Conservation (phyloP, 1,140 invertebrate species). For the Periplaneta americana region DNA sequence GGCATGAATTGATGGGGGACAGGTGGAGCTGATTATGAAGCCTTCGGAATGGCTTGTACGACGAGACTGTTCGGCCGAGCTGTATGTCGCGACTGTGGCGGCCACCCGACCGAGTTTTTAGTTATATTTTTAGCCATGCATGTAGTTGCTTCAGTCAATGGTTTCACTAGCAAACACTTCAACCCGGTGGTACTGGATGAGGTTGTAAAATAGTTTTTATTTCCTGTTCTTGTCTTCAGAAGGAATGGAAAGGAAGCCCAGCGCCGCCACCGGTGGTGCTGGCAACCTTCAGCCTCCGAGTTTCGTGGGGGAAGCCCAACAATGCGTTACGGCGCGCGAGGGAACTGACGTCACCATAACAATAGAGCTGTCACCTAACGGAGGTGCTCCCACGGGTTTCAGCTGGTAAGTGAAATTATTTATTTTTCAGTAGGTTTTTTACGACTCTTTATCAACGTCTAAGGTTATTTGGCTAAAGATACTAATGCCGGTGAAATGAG, state of each 20-base stretch:
- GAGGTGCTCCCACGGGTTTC: slow-evolving; percentile 18
- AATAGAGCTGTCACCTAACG: slow-evolving; percentile 15
- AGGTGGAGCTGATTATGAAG: background rate
- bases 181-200: background rate
- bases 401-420: slow-evolving; percentile 19
- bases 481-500: too few relatives aligned
- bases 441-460: too few relatives aligned
- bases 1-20: background rate
- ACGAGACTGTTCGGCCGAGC: background rate
- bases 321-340: slow-evolving; percentile 9
- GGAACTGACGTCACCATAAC: slow-evolving; percentile 23
- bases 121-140: background rate
- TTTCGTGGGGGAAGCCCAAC: background rate
- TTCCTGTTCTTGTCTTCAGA: background rate
- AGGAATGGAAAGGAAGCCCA: background rate
- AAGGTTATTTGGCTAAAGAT: too few relatives aligned
- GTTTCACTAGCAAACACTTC: background rate
- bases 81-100: background rate
- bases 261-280: background rate
- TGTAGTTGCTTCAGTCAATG: background rate
- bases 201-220: background rate
- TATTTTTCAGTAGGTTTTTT: too few relatives aligned
- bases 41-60: too few relatives aligned
- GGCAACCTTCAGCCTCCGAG: background rate
- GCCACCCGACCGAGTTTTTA: background rate